phyloP scores from a whole-genome alignment of 2,888 invertebrate species.

The Falcaria lacertinaria region DNA sequence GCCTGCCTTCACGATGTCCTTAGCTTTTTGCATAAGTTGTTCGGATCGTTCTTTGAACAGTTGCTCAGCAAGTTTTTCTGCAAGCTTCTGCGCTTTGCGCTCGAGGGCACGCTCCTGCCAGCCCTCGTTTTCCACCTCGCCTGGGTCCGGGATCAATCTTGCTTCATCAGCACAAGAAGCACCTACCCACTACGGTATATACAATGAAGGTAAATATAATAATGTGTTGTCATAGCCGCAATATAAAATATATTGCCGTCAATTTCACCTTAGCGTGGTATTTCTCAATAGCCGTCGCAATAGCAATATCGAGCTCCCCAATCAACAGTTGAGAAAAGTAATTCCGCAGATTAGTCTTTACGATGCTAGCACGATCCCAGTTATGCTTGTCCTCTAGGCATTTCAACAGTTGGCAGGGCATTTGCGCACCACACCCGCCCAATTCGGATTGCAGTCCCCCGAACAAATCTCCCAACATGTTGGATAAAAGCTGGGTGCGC shows the following conservation, averaged over 20 bases:
- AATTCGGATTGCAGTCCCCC: constrained; percentile 57
- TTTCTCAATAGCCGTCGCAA: constrained; percentile 63
- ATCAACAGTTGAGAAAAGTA: constrained; percentile 55
- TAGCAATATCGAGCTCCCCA: constrained; percentile 65
- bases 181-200: constrained; percentile 58
- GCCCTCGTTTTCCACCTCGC: constrained; percentile 26
- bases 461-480: constrained; percentile 54
- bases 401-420: constrained; percentile 67
- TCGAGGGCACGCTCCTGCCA: constrained; percentile 52
- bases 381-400: constrained; percentile 66
- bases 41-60: constrained; percentile 49
- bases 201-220: constrained; percentile 2
- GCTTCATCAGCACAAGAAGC: constrained; percentile 47
- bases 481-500: constrained; percentile 49
- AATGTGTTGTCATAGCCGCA: too few relatives aligned
- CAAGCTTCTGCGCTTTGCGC: constrained; percentile 48
- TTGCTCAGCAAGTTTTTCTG: constrained; percentile 51
- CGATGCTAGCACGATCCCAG: constrained; percentile 52
- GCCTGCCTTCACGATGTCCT: constrained; percentile 34
- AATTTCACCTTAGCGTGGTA: constrained; percentile 68
- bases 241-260: too few relatives aligned
- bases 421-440: constrained; percentile 31
- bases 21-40: constrained; percentile 42
- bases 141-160: constrained; percentile 25
- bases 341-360: constrained; percentile 51